Evolutionary conservation across 2,888 invertebrate species (phyloP).

Genomic region (Drosophila maculinotata): DNA sequence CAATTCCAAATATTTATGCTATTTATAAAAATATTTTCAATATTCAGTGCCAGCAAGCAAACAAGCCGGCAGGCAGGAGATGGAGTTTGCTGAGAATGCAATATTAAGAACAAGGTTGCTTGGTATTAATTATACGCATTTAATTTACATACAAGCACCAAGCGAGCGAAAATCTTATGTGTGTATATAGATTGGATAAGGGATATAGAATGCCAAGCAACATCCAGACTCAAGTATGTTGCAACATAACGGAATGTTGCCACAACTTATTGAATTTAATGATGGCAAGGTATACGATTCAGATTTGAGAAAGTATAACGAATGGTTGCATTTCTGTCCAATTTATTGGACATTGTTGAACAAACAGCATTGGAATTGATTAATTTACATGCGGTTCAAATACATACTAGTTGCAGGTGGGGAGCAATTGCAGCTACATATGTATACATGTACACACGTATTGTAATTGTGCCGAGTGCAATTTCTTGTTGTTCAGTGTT

Average conservation of each 20-base stretch:
- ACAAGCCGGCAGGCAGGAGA: not conserved
- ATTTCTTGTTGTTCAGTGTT: constrained; percentile 37
- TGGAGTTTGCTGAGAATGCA: constrained; percentile 25
- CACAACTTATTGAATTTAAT: constrained; percentile 36
- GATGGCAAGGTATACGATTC: constrained; percentile 33
- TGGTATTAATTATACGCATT: constrained; percentile 58
- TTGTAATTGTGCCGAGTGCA: constrained; percentile 21
- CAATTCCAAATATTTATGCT: constrained; percentile 55
- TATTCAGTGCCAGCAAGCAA: constrained; percentile 26
- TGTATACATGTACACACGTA: too few relatives aligned
- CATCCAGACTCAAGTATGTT: not conserved
- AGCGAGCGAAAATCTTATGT: constrained; percentile 15
- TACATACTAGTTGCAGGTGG: constrained; percentile 43
- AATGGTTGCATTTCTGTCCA: constrained; percentile 35
- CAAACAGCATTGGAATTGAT: constrained; percentile 42
- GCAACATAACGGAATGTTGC: not conserved
- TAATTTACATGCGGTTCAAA: constrained; percentile 49
- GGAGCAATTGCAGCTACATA: constrained; percentile 2
- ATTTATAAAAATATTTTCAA: constrained; percentile 62
- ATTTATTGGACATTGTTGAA: constrained; percentile 38
- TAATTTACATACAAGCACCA: constrained; percentile 47
- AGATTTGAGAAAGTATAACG: too few relatives aligned
- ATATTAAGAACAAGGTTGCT: constrained; percentile 23
- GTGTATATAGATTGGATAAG: not conserved
- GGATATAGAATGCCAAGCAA: not conserved